phyloP scores from a whole-genome alignment of 2,797 vertebrate genomes.

The Pygocentrus nattereri region DNA sequence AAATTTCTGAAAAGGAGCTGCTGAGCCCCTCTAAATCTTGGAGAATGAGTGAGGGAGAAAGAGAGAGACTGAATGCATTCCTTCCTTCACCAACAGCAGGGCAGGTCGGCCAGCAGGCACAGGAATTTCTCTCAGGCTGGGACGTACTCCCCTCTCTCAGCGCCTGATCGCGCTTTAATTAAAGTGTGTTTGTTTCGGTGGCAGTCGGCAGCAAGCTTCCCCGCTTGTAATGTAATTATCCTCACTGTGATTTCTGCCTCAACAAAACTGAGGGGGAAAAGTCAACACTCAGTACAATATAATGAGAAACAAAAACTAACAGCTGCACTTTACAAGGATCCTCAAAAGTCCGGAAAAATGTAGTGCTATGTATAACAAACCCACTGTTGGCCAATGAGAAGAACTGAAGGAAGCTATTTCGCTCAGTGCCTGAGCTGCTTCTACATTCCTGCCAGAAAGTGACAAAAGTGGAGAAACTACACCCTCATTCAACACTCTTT shows the following conservation, averaged over 20 bases:
- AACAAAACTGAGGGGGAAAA: conserved; percentile 20
- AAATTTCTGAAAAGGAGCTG: neutral
- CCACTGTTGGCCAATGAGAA: neutral
- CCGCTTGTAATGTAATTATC: conserved; percentile 45
- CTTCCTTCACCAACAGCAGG: conserved; percentile 7
- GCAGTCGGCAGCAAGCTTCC: conserved; percentile 38
- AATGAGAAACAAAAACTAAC: conserved; percentile 29
- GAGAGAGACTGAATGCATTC: conserved; percentile 8
- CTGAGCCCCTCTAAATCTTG: neutral
- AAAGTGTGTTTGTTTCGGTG: conserved; percentile 49
- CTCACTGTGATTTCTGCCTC: conserved; percentile 29
- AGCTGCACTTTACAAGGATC: neutral
- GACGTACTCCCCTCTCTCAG: conserved; percentile 39
- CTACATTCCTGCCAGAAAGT: neutral
- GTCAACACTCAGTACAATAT: conserved; percentile 17
- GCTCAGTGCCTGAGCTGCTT: neutral
- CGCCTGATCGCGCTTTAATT: conserved; percentile 55
- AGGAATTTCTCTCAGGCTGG: conserved; percentile 24
- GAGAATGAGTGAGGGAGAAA: neutral
- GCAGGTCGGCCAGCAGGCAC: conserved; percentile 29
- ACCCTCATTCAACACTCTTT: neutral
- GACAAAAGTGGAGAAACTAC: neutral
- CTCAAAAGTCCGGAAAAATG: neutral
- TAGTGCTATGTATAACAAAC: neutral
- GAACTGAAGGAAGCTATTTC: neutral